phyloP scores from a whole-genome alignment of 2,888 invertebrate species.

The Chydorus sphaericus region DNA sequence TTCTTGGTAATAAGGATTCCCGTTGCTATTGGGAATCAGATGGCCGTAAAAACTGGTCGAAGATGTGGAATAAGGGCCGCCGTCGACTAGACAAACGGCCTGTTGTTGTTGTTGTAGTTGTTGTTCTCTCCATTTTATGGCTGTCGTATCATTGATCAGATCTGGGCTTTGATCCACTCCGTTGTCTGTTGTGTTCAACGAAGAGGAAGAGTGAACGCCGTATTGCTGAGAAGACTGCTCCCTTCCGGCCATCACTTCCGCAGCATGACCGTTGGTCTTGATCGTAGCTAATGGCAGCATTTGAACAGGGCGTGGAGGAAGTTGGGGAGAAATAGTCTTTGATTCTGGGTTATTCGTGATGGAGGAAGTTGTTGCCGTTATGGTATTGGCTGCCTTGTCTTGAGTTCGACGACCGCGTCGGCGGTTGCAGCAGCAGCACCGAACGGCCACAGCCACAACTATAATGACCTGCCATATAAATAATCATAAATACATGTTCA shows the following conservation, averaged over 20 bases:
- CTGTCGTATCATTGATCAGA: slow-evolving; percentile 63
- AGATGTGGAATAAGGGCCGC: background rate
- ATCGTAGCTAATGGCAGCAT: slow-evolving; percentile 32
- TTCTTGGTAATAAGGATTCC: too few species aligned
- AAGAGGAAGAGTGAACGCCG: slow-evolving; percentile 42
- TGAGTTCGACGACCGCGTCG: slow-evolving; percentile 1
- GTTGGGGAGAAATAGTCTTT: slow-evolving; percentile 30
- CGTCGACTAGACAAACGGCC: background rate
- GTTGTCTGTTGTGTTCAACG: too few species aligned
- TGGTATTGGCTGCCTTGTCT: slow-evolving; percentile 2
- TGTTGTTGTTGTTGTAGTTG: background rate
- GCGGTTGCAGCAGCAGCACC: slow-evolving; percentile 12
- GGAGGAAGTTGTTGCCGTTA: background rate
- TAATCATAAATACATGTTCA: too few species aligned
- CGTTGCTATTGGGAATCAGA: background rate
- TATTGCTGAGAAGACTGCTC: too few species aligned
- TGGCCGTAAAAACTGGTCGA: background rate
- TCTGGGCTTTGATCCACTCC: slow-evolving; percentile 55
- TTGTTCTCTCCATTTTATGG: slow-evolving; percentile 26
- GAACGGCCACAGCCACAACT: slow-evolving; percentile 10
- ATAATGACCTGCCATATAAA: too few species aligned
- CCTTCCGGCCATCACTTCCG: slow-evolving; percentile 26
- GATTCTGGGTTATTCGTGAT: too few species aligned
- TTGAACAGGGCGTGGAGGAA: slow-evolving; percentile 37
- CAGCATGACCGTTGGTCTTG: slow-evolving; percentile 19